Percentiles rank a stretch among this genome's conserved stretches.
Conservation (phyloP, 2,797 vertebrate species). For the Euphonia xanthogaster region DNA sequence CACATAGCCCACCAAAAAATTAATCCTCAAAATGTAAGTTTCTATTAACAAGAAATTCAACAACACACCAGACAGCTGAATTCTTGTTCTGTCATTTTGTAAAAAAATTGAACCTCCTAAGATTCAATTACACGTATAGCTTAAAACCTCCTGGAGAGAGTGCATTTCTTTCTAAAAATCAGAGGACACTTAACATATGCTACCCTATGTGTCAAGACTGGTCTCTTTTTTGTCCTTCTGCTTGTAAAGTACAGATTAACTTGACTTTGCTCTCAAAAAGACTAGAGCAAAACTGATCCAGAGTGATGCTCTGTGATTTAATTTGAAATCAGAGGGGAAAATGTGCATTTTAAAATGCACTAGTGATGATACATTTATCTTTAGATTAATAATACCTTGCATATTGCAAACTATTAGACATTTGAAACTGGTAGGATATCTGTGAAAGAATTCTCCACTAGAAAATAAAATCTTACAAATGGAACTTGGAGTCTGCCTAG, state of each 20-base stretch:
- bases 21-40: not conserved
- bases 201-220: not conserved
- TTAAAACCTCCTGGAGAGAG: not conserved
- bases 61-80: not conserved
- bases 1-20: not conserved
- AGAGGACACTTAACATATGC: not conserved
- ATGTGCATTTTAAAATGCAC: not conserved
- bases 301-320: not conserved
- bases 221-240: not conserved
- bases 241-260: not conserved
- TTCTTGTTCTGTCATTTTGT: not conserved
- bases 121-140: not conserved
- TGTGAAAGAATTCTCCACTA: not conserved
- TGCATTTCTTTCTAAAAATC: not conserved
- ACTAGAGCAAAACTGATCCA: not conserved
- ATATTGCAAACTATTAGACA: not conserved
- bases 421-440: not conserved
- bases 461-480: not conserved
- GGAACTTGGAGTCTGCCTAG: not conserved
- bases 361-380: not conserved
- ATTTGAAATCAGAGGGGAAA: not conserved
- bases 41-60: not conserved
- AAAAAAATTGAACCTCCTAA: not conserved
- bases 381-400: not conserved
- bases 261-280: not conserved